phyloP scores from a whole-genome alignment of 2,888 invertebrate species.

The Tipula lateralis region DNA sequence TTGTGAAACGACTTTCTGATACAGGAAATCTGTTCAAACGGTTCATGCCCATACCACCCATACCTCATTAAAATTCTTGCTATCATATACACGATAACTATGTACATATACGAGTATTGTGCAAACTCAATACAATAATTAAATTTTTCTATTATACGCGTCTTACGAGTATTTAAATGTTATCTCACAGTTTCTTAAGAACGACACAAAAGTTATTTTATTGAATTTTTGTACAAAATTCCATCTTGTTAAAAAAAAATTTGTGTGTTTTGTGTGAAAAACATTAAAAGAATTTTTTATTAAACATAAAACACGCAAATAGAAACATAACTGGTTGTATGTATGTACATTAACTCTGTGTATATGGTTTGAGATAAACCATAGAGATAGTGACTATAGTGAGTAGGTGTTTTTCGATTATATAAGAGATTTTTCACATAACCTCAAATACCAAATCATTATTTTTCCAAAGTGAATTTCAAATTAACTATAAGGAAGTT shows the following conservation, averaged over 20 bases:
- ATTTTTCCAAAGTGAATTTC: not conserved
- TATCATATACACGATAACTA: too few species aligned
- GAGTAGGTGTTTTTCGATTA: not conserved
- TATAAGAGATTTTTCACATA: constrained; percentile 1
- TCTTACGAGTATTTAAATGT: not conserved
- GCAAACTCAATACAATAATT: not conserved
- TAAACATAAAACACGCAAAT: not conserved
- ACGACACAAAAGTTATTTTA: not conserved
- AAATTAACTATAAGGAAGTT: not conserved
- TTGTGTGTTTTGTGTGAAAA: constrained; percentile 1
- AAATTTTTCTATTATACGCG: not conserved
- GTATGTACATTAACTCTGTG: not conserved
- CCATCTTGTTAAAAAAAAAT: not conserved
- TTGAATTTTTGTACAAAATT: not conserved
- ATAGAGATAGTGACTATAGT: too few species aligned
- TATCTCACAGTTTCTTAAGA: not conserved
- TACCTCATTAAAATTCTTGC: too few species aligned
- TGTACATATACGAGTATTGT: too few species aligned
- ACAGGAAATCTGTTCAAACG: too few species aligned
- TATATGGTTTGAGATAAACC: not conserved
- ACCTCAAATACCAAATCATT: not conserved
- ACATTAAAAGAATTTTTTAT: not conserved
- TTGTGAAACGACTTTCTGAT: too few species aligned
- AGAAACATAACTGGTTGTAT: not conserved
- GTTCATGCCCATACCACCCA: too few species aligned